Percentiles rank a stretch among this genome's conserved stretches.
phyloP scores from a whole-genome alignment of 2,113 vertebrate species.

The Carlito syrichta region DNA sequence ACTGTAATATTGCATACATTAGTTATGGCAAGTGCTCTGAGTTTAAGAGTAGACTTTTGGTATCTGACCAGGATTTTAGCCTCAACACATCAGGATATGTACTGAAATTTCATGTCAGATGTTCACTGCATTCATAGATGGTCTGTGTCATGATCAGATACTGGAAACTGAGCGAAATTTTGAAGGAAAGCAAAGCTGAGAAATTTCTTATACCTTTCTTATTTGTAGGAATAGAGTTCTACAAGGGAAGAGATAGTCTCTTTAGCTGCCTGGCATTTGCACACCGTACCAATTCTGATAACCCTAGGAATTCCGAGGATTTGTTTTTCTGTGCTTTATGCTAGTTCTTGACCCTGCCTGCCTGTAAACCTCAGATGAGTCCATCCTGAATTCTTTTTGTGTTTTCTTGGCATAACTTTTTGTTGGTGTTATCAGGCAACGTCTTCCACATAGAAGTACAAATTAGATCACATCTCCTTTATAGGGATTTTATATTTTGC shows the following conservation, averaged over 20 bases:
- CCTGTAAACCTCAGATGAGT: not conserved
- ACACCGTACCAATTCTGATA: not conserved
- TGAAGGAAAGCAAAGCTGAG: not conserved
- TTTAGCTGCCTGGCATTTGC: not conserved
- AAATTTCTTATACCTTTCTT: not conserved
- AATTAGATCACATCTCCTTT: not conserved
- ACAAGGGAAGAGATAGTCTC: not conserved
- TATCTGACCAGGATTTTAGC: not conserved
- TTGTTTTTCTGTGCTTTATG: not conserved
- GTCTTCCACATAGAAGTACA: not conserved
- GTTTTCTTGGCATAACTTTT: not conserved
- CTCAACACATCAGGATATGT: not conserved
- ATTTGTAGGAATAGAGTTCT: not conserved
- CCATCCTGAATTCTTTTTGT: not conserved
- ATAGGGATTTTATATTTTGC: not conserved
- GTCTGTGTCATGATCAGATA: not conserved
- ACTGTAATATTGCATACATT: not conserved
- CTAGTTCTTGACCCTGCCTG: not conserved
- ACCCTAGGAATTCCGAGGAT: not conserved
- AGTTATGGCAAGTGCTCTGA: not conserved
- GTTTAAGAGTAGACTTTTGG: conserved; percentile 29
- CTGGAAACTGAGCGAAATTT: not conserved
- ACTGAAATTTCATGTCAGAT: not conserved
- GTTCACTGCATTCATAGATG: not conserved
- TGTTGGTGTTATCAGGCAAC: not conserved